A percentile compares a stretch with the other conserved stretches of the same genome.
Conservation (phyloP, 2,888 invertebrate species). For the Cephus spinipes region DNA sequence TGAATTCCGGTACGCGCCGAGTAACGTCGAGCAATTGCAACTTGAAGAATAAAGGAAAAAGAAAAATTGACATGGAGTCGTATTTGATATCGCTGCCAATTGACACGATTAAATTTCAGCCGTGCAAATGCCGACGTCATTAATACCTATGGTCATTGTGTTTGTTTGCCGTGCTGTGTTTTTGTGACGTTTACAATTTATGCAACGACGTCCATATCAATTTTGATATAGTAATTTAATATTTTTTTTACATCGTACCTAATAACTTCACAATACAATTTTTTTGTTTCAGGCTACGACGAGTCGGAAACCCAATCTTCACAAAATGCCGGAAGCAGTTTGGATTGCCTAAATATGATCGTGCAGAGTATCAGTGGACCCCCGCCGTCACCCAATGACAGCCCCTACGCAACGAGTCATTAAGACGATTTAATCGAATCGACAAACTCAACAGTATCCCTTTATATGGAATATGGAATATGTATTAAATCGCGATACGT, state of each 20-base stretch:
- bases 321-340: constrained; percentile 70
- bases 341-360: constrained; percentile 77
- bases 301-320: constrained; percentile 44
- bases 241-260: not conserved
- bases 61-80: not conserved
- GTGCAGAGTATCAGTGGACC: constrained; percentile 76
- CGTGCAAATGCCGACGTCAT: not conserved
- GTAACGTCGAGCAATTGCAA: not conserved
- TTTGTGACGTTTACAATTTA: not conserved
- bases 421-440: constrained; percentile 28
- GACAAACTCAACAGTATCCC: not conserved
- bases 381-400: constrained; percentile 50
- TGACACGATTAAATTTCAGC: not conserved
- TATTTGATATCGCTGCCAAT: not conserved
- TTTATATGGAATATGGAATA: not conserved
- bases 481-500: not conserved
- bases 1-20: not conserved
- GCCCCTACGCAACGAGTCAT: constrained; percentile 49
- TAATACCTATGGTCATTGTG: not conserved
- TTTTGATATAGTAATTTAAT: not conserved
- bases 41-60: not conserved
- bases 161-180: not conserved
- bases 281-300: constrained; percentile 54
- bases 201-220: not conserved
- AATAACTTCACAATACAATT: not conserved